Base-by-base conservation (phyloP, 2,797 vertebrate species). In the Tarsius wallacei region DNA sequence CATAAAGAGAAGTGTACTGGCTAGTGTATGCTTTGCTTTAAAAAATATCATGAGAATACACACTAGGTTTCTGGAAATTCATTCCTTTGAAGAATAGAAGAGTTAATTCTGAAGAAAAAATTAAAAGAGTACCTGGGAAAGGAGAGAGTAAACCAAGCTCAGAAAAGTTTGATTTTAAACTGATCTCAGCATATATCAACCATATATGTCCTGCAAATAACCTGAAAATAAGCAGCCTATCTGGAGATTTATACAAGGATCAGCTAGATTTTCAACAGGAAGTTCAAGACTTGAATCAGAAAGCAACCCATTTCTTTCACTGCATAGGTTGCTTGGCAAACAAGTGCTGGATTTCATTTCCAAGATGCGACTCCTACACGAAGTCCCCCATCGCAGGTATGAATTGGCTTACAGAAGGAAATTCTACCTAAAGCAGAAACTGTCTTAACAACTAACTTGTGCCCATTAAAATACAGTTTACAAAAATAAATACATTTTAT, bases 241-340 rank as follows among this genome's bases (percentile, higher is more conserved):
- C 63, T 33, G 11, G 73, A 85, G 21, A 31, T 17, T 70, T 2
- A 51, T 70, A 2, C 0, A 55, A 22, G 42, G 78, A 81, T 84
- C 87, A 57, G 7, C 7, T 92, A 59, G 7, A 93, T 89, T 81
- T 55, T 94, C 42, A 90, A 71, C 4, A 61, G 74, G n/a, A 96
- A 74, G 76, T 66, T 26, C 4, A 57, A 71, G 61, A 31, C 26
- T 51, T n/a, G 51, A 70, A 36, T 73, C 42, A 57, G 70, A 5
- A 89, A 94, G 36, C 31, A 90, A 7, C 33, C 8, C 7, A 13
- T 0, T 57, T 88, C 11, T 13, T 55, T 59, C 36, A 10, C 64
- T 55, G 47, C 3, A 33, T 21, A 31, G 4, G 36, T n/a, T 10
- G 5, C 64, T 64, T 47, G 31, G 28, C 51, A 86, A 22, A 77